Conservation (phyloP, 1,140 invertebrate genomes). For the Nomia melanderi region DNA sequence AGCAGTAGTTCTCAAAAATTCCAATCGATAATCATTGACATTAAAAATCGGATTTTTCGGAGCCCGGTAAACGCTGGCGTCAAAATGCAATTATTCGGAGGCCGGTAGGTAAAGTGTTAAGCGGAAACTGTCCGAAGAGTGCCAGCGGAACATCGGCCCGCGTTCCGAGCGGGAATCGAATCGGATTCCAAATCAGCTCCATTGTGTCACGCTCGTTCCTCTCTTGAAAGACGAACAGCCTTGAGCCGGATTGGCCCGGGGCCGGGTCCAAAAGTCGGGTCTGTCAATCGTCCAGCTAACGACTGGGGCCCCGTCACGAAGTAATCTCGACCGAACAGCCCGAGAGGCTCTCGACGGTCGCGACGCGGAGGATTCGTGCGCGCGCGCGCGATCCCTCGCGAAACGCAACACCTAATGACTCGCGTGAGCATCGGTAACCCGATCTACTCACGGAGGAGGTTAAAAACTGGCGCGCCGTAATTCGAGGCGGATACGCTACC, state of each 20-base stretch:
- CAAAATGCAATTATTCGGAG: too few species aligned
- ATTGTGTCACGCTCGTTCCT: background rate
- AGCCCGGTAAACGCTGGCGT: too few species aligned
- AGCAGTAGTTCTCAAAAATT: too few species aligned
- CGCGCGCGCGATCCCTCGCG: too few species aligned
- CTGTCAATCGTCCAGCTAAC: constrained; percentile 10
- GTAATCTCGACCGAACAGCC: too few species aligned
- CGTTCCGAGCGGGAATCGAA: too few species aligned
- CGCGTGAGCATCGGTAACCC: constrained; percentile 56
- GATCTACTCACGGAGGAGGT: constrained; percentile 43
- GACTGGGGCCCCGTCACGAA: constrained; percentile 11
- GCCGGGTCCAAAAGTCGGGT: background rate
- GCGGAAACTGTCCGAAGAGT: too few species aligned
- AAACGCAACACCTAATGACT: constrained; percentile 56
- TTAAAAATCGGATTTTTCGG: too few species aligned
- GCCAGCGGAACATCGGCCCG: too few species aligned
- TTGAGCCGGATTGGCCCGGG: background rate
- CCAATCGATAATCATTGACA: too few species aligned
- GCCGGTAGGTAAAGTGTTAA: too few species aligned
- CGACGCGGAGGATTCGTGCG: constrained; percentile 29
- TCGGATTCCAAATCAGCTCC: too few species aligned
- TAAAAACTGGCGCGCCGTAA: constrained; percentile 49
- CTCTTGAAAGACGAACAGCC: background rate
- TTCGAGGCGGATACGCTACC: constrained; percentile 53
- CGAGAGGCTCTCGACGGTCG: constrained; percentile 2